Base-by-base conservation (phyloP, 2,888 invertebrate species). In the Pollenia griseotomentosa region DNA sequence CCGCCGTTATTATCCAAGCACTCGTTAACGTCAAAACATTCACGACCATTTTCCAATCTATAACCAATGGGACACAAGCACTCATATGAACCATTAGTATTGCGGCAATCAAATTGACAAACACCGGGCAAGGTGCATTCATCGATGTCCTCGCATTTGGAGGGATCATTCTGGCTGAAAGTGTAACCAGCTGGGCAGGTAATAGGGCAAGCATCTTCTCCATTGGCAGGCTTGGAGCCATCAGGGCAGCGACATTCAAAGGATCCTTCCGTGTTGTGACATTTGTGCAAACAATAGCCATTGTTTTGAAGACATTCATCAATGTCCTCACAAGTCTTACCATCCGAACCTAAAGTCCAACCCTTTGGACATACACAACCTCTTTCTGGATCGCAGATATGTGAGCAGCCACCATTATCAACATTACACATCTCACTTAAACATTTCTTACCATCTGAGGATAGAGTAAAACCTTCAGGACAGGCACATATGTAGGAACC, bases 41-140 rank as follows among this genome's bases (percentile, higher is more conserved):
- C 93, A 19, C 93, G 93, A 68, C 94, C 94, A 16, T 91, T 90
- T 7, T 93, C 93, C 8, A 95, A 92, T 9, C 91, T 89, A 89
- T 94, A 95, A 0, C 96, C 96, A 2, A 92, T 90, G 14, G 94
- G 94, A 89, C 96, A 96, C n/a, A 92, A 92, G 90, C 97, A 97
- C 85, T 94, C 93, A 57, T 93, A 95, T 2, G 94, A 93, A 1
- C 95, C 95, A 9, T 93, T 91, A 0, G 91, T 90, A 87, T 95
- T 95, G 2, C 90, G 88, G 86, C 95, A 95, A 12, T 91, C 91
- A 86, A 94, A 94, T 19, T 94, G 92, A 87, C 95, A 95, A 2
- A 92, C 86, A 0, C 95, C 95, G 82, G 95, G 94, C 63, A 93
- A 92, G 2, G 92, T 89, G 88, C 96, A 96, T 89, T 93, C 94